Percentiles rank a stretch among this genome's conserved stretches.
phyloP scores from a whole-genome alignment of 2,888 invertebrate species.

The Epirrhoe alternata region DNA sequence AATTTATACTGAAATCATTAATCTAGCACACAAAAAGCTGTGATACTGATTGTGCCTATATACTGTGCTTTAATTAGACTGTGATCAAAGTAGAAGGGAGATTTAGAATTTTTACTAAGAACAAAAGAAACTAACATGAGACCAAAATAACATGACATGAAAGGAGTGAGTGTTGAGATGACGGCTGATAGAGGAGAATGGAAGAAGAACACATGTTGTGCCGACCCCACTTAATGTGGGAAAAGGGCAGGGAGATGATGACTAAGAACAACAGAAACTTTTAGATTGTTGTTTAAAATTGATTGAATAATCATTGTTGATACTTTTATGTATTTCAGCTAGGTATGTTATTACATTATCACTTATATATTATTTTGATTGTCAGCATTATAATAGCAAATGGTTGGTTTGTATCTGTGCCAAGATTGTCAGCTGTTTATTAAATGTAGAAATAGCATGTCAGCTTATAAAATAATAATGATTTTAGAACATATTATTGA shows the following conservation, averaged over 20 bases:
- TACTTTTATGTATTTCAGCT: neutral
- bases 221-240: no score
- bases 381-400: constrained; percentile 13
- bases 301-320: neutral
- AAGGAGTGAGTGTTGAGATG: no score
- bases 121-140: neutral
- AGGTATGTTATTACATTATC: neutral
- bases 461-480: neutral
- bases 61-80: neutral
- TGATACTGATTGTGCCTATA: neutral
- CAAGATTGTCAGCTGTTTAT: constrained; percentile 19
- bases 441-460: constrained; percentile 4
- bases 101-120: no score
- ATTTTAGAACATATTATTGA: neutral
- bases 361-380: constrained; percentile 9
- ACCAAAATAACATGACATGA: no score
- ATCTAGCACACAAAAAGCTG: neutral
- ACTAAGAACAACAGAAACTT: neutral
- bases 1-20: neutral
- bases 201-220: no score
- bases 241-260: no score
- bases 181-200: no score
- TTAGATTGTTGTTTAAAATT: neutral
- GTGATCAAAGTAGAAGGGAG: constrained; percentile 2
- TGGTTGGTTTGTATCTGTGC: constrained; percentile 2